Base-by-base conservation (phyloP, 2,113 vertebrate species). In the Passer domesticus region DNA sequence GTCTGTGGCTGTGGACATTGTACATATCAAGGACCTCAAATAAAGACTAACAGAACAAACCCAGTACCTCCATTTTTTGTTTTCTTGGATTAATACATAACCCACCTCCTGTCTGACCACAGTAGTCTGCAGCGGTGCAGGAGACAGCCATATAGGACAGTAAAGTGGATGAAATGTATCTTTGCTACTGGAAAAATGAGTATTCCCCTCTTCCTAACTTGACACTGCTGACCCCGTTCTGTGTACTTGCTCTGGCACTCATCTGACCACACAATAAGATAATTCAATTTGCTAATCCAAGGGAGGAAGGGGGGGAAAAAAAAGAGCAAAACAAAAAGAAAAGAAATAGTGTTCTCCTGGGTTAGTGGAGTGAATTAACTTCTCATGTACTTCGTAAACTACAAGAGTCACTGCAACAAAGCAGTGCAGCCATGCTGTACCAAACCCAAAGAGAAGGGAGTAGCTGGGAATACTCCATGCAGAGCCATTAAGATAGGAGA, bases 261-360 rank as follows among this genome's bases (percentile, higher is more conserved):
- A 53, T 77, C 18, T 87, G 77, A 53, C 66, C 44, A 84, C 74
- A 93, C 66, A 91, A 10, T 49, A 89, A 72, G 22, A 64, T 60
- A 87, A 93, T 82, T 87, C 60, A 79, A 79, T 82, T 87, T 92
- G 78, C 20, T 47, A 90, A 92, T 35, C 49, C 63, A 86, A 89
- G 35, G 52, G 60, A 82, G 60, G 25, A 64, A 58, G 33, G 10
- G 7, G 7, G 5, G 39, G 9, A 43, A 0, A 1, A 14, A 33
- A 50, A 37, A 30, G 62, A 21, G 31, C 16, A 59, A 80, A 95
- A 46, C 31, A 83, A 63, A 77, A 88, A 62, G 55, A 74, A 77
- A 88, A 88, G 9, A 76, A 89, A 59, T 37, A 63, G 28, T 46
- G 81, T 87, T 89, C 60, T 87, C 13, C 30, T 72, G 14, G 5